Evolutionary conservation across 2,797 vertebrate genomes (phyloP), one percentile per base, ranked within the genome.

Genomic region (Chromobotia macracanthus): DNA sequence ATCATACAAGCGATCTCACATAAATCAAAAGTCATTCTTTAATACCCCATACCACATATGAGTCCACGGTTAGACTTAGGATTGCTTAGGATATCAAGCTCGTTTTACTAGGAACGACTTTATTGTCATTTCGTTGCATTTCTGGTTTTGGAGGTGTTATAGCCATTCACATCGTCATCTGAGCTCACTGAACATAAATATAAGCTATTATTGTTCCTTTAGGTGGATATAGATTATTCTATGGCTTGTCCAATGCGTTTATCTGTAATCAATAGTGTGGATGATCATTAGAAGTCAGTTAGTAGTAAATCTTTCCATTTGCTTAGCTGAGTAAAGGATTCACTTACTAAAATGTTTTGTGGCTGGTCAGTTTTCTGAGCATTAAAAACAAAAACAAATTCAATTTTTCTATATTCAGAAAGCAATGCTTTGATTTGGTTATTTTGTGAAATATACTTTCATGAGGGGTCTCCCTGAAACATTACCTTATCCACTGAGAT

Each of bases 221-320:
- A 58, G 64, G 16, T 31, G 31, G 18, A 25, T 31, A n/a, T n/a
- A n/a, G n/a, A n/a, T n/a, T n/a, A n/a, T 55, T 55, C 38, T 1
- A 67, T 23, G 16, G 12, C 56, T 75, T 50, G 12, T 25, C 31
- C 12, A 35, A 50, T 23, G 55, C 28, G 53, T 75, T 68, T 67
- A 76, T n/a, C n/a, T n/a, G n/a, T n/a, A n/a, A n/a, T 80, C 60
- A 63, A 76, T 80, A 60, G 25, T 25, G 66, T 66, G 51, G 53
- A 60, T 66, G 58, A 65, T 75, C 18, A 56, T 83, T 44, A 72
- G 15, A 9, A 60, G 53, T 67, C 51, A n/a, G 76, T 77, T 61
- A 25, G 41, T 6, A 50, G 60, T 72, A 77, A n/a, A n/a, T n/a
- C 58, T 67, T 67, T 67, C 55, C 23, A 19, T 70, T 73, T 64